Conservation (phyloP, 2,113 vertebrate genomes). For the Ictalurus punctatus region DNA sequence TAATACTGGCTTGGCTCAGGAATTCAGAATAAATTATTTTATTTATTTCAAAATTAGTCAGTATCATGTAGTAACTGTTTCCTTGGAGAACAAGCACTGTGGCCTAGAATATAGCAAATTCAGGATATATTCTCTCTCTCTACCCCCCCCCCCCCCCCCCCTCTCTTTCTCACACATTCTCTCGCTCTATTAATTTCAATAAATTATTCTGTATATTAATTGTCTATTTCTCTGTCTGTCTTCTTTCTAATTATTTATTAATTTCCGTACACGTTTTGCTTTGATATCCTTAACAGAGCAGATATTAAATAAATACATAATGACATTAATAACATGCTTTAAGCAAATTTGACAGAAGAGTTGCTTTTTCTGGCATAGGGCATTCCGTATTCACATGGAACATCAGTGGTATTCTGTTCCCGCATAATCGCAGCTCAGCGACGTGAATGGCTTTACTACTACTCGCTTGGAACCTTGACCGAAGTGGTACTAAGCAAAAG, state of each 20-base stretch:
- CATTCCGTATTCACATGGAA: neutral
- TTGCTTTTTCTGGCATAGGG: slow-evolving; percentile 6
- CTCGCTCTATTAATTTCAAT: neutral
- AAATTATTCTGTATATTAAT: neutral
- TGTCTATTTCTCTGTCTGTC: neutral
- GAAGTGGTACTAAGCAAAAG: too few relatives aligned
- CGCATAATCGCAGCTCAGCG: neutral
- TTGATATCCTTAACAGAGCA: slow-evolving; percentile 45
- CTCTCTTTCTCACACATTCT: neutral
- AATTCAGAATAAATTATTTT: neutral
- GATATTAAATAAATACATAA: slow-evolving; percentile 54
- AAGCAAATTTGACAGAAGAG: slow-evolving; percentile 16
- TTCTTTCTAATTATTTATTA: neutral
- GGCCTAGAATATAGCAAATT: slow-evolving; percentile 3
- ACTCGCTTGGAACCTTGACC: too few relatives aligned
- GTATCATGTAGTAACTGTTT: neutral
- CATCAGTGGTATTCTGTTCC: slow-evolving; percentile 17
- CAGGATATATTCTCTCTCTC: neutral
- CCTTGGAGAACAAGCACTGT: neutral
- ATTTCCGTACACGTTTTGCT: slow-evolving; percentile 12
- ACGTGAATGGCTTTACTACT: neutral
- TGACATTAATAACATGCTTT: slow-evolving; percentile 42
- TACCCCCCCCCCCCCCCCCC: neutral
- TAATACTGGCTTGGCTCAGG: neutral
- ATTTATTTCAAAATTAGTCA: neutral